Base-by-base conservation (phyloP, 2,113 vertebrate genomes). In the Axis porcinus region DNA sequence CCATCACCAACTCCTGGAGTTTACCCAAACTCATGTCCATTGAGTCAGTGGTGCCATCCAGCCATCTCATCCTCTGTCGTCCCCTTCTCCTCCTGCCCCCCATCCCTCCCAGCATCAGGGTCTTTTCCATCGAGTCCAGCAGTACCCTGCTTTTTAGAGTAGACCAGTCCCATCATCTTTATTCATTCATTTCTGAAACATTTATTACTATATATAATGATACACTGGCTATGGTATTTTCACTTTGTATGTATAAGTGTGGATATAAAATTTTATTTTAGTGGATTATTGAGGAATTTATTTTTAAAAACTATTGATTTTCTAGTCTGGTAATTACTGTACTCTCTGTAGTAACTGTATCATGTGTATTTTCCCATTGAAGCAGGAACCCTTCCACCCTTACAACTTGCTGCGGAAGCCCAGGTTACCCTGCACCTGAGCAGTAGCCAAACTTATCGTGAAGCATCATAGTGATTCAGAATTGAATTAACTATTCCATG, bases 261-360 rank as follows among this genome's bases (percentile, higher is more conserved):
- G n/a, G 33, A 57, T 89, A 81, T 81, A 84, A 96, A 87, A 90
- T 76, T 86, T 89, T 82, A 40, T 21, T 55, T 81, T 60, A 83
- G 57, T 84, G 92, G 58, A 55, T 86, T 92, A 92, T 81, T 83
- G 4, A 86, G 76, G 62, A 85, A 78, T 74, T 94, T 93, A 82
- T 76, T 96, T 96, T 87, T 82, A 58, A 93, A 91, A 79, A 55
- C 21, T 23, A 92, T 45, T 96, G 62, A 64, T 95, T 97, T 95
- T 84, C 30, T 81, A 7, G 84, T 62, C 60, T 79, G 6, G 7
- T 76, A 86, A 84, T 85, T 89, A 57, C 45, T 83, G 15, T 45
- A 52, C 28, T 95, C 43, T 81, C 3, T 67, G 7, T 70, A 54
- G 79, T 64, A 76, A 64, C 30, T 70, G 12, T 64, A 23, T 60